phyloP scores from a whole-genome alignment of 2,113 vertebrate genomes.

The Xiphophorus maculatus region DNA sequence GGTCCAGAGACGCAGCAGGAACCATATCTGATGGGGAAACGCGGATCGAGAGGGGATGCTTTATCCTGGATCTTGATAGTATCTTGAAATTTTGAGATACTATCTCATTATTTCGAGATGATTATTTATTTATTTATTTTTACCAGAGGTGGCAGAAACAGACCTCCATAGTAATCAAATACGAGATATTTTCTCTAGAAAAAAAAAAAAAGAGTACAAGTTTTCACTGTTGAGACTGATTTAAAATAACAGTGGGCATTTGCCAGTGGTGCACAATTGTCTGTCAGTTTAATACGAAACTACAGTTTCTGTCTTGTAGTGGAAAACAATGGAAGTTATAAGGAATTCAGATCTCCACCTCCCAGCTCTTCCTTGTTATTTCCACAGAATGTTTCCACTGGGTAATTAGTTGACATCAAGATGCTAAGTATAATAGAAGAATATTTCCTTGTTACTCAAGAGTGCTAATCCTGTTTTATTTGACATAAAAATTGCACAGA shows the following conservation, averaged over 20 bases:
- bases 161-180: no score
- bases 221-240: neutral
- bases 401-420: neutral
- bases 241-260: neutral
- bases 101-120: no score
- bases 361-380: neutral
- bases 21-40: no score
- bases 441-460: conserved; percentile 8
- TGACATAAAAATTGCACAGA: conserved; percentile 15
- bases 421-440: neutral
- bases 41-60: no score
- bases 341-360: neutral
- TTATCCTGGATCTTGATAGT: no score
- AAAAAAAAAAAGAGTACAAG: no score
- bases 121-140: no score
- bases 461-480: neutral
- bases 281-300: neutral
- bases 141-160: no score
- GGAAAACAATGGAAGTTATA: conserved; percentile 11
- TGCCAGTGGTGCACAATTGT: neutral
- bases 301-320: neutral
- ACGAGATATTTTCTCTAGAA: no score
- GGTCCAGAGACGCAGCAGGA: no score
- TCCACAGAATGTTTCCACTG: neutral
- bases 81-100: no score